Base-by-base conservation (phyloP, 1,140 invertebrate genomes). In the Catajapyx aquilonaris region DNA sequence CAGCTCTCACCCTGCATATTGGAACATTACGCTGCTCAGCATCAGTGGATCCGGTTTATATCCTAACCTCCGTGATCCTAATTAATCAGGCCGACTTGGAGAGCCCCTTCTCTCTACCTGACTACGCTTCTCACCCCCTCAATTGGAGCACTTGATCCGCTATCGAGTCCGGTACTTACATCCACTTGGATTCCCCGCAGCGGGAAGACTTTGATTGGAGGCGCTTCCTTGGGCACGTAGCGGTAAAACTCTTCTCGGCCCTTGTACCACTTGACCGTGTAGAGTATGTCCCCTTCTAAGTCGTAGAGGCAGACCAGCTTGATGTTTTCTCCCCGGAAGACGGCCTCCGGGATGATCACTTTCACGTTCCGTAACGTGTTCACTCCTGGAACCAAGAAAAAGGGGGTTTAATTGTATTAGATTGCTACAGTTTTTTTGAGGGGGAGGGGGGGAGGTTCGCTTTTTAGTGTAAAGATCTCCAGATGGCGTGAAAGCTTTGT, bases 261-360 rank as follows among this genome's bases (percentile, higher is more conserved):
- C 33, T 73, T 64, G 55, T 83, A 84, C 79, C 80, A 86, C 54
- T 80, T 74, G 44, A 85, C 75, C 1, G 76, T 75, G 52, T 87
- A 86, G 2, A 87, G 64, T 5, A 66, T 57, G 16, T 69, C 71
- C 22, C 69, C 62, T 46, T 83, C 74, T 40, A 84, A 59, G 51
- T 84, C 79, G 52, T 83, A 86, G 45, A 73, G 66, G 54, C 81
- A 86, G 13, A 70, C 66, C 32, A 86, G 62, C 32, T 68, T 65
- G 17, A 74, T 74, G 7, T 71, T 65, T 46, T 73, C 70, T 9
- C 76, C 76, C 20, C 69, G 68, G 46, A 69, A 61, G 20, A 80
- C 75, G 23, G 75, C 74, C 34, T 67, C 57, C 9, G 78, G 78
- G n/a, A 76, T 72, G 34, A 65, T 69, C 52, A 81, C 76, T 46